Percentiles rank a stretch among this genome's conserved stretches.
phyloP scores from a whole-genome alignment of 2,113 vertebrate genomes.

The Petaurus breviceps region DNA sequence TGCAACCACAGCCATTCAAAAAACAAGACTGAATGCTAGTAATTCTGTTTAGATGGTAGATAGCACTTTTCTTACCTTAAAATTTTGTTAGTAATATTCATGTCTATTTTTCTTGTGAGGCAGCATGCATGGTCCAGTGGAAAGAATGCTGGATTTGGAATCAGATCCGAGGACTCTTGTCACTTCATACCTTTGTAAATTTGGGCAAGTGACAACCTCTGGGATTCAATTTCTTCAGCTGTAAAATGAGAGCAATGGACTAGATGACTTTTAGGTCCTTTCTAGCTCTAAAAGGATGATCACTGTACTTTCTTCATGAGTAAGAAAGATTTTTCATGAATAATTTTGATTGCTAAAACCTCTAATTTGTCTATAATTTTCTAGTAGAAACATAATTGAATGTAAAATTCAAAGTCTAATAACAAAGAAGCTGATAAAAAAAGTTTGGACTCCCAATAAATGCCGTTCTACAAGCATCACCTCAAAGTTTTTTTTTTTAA shows the following conservation, averaged over 20 bases:
- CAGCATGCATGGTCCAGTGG: neutral
- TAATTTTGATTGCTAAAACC: conserved; percentile 37
- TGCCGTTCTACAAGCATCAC: neutral
- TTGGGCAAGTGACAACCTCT: neutral
- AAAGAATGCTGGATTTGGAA: neutral
- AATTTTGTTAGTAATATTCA: conserved; percentile 2
- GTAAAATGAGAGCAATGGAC: neutral
- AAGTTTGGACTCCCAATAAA: neutral
- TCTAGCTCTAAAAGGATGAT: neutral
- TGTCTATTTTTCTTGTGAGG: neutral
- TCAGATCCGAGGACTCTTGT: neutral
- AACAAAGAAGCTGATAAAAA: neutral
- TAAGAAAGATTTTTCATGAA: conserved; percentile 17
- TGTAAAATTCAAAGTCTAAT: conserved; percentile 27
- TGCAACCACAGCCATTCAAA: neutral
- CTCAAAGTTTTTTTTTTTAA: conserved; percentile 32
- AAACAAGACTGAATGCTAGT: neutral
- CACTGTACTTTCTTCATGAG: conserved; percentile 1
- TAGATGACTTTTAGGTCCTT: neutral
- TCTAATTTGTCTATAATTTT: conserved; percentile 6
- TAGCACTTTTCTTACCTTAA: conserved; percentile 1
- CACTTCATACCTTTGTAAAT: neutral
- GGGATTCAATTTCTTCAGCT: neutral
- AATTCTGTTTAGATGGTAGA: neutral
- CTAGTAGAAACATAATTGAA: conserved; percentile 30